Conservation (phyloP, 2,888 invertebrate genomes). For the Stenichneumon culpator region DNA sequence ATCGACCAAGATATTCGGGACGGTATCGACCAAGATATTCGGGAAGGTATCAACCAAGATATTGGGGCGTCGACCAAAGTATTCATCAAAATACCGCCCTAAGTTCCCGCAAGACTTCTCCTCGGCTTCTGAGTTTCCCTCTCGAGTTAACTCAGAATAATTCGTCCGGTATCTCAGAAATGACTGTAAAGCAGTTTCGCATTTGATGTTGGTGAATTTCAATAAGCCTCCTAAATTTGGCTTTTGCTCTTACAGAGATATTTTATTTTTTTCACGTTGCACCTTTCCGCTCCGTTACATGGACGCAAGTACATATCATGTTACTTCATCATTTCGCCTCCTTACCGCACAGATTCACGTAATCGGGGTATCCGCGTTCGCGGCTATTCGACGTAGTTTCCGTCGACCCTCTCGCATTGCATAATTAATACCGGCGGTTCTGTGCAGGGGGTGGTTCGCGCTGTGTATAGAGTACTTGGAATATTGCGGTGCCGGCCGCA, state of each 20-base stretch:
- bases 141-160: no score
- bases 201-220: neutral
- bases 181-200: neutral
- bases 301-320: neutral
- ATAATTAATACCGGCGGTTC: constrained; percentile 76
- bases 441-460: constrained; percentile 24
- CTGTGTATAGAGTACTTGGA: constrained; percentile 29
- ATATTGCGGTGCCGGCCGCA: constrained; percentile 52
- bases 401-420: constrained; percentile 72
- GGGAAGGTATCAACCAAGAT: no score
- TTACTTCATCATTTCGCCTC: constrained; percentile 26
- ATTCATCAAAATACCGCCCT: no score
- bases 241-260: neutral
- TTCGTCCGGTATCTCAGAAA: no score
- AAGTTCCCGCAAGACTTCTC: no score
- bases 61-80: no score
- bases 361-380: constrained; percentile 69
- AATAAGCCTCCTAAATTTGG: neutral
- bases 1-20: no score
- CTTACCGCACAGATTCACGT: constrained; percentile 22
- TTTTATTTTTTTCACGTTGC: neutral
- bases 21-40: no score
- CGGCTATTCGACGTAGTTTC: constrained; percentile 43
- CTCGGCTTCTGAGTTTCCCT: no score
- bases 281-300: neutral